Evolutionary conservation across 2,113 vertebrate genomes (phyloP), one percentile per base, ranked within the genome.

Genomic region (Ictidomys tridecemlineatus): DNA sequence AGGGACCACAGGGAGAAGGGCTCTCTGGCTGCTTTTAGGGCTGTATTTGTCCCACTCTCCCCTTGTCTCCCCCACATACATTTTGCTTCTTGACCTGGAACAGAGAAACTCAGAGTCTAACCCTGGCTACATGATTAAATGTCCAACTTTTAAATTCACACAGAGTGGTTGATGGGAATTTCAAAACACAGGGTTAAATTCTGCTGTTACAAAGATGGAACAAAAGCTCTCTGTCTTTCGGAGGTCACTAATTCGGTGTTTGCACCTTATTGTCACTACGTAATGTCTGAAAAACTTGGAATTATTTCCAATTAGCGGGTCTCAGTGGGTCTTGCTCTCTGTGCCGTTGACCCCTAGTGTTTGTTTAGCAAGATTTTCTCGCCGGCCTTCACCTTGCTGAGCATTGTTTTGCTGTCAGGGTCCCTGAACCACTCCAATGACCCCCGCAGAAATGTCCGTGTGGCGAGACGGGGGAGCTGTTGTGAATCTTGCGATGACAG

Each of bases 271-370:
- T 95, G 97, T 97, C 89, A 95, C 89, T 89, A 94, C 18, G 94
- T 95, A 83, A 97, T 94, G 95, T 91, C 95, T 98, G 96, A 97
- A 97, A 65, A 91, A 72, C 91, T 98, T 74, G 94, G 96, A 94
- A 92, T 96, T 96, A 96, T 97, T 96, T 98, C 94, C 86, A 93
- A 89, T 94, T 94, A 97, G 96, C 56, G 95, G 93, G 85, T 93
- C 85, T 94, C 89, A 85, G 88, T 89, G 82, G 61, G 53, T 89
- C 89, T 93, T 58, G 42, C 93, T 97, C 76, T 94, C 73, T 34
- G 88, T 91, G 85, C 95, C 2, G 28, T 48, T 97, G 94, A 83
- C 96, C 94, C 79, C 63, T 89, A 0, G 8, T 86, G 82, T 93
- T 89, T 97, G 85, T 92, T 96, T 92, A 96, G 94, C 69, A 77